Evolutionary conservation across 2,888 invertebrate genomes (phyloP).

Genomic region (Thecophora atra): DNA sequence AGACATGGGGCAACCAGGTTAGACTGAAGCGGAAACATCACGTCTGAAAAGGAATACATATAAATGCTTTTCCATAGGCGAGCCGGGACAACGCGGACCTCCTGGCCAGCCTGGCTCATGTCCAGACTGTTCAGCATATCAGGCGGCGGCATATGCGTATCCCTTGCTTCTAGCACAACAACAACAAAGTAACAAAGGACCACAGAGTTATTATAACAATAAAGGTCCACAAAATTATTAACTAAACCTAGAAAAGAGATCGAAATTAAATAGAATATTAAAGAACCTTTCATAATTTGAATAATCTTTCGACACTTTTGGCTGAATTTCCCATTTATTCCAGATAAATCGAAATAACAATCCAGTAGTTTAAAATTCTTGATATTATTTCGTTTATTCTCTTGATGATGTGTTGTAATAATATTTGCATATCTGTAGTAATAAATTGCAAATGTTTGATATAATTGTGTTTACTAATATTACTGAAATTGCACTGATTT

Average conservation of each 20-base stretch:
- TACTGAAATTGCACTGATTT: conserved; percentile 27
- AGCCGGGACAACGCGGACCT: conserved; percentile 73
- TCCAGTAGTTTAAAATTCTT: background rate
- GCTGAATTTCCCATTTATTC: too few relatives aligned
- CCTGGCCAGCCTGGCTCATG: conserved; percentile 68
- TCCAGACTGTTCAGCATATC: conserved; percentile 54
- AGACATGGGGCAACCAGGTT: conserved; percentile 78
- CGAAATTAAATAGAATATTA: too few relatives aligned
- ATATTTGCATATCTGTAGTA: conserved; percentile 19
- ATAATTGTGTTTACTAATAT: conserved; percentile 2
- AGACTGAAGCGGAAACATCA: conserved; percentile 16
- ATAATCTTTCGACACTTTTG: too few relatives aligned
- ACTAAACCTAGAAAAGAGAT: background rate
- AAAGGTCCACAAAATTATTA: conserved; percentile 17
- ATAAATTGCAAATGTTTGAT: conserved; percentile 15
- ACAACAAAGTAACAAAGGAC: conserved; percentile 52
- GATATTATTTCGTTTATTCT: conserved; percentile 22
- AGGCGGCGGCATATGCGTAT: conserved; percentile 53
- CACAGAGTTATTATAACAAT: conserved; percentile 21
- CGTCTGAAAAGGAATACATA: background rate
- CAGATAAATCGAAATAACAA: too few relatives aligned
- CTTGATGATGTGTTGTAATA: conserved; percentile 23
- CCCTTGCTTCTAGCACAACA: conserved; percentile 51
- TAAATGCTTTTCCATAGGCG: conserved; percentile 63
- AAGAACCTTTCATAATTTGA: too few relatives aligned